Evolutionary conservation across 2,797 vertebrate species (phyloP), one percentile per base, ranked within the genome.

Genomic region (Botia almorhae): DNA sequence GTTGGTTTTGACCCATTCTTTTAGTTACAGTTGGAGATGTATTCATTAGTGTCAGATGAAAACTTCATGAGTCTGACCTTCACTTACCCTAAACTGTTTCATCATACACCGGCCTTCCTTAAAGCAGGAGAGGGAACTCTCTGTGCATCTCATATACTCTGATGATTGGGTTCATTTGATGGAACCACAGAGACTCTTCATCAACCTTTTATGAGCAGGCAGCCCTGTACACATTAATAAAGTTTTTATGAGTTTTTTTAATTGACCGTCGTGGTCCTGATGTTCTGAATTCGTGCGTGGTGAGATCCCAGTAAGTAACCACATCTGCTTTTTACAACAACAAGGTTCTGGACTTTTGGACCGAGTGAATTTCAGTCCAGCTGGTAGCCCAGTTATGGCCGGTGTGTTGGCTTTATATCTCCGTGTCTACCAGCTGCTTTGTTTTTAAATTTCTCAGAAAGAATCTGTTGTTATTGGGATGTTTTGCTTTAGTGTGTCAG

Each of bases 201-300:
- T 29, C 26, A 2, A 13, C 2, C 60, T 33, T 16, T 8, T 16
- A 33, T 29, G 26, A 33, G 26, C 5, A 13, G 21, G 21, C 58
- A 60, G 58, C 55, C 55, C 58, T 14, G 23, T 17, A 33, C 21
- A 12, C 26, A 16, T 63, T 63, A 33, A 33, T 33, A 33, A 33
- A 33, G 60, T 12, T 63, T 63, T 63, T 33, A 61, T 61, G 58
- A 61, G 58, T 29, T 61, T 61, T 33, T 61, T 61, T 60, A 26
- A 26, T 60, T 29, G 26, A 13, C 4, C 4, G 1, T 63, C 16
- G 26, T 14, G 16, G 60, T 63, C 43, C 43, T 29, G 26, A 63
- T 63, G 13, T 63, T 63, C 6, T 7, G 60, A 61, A 61, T 29
- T 61, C 60, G 29, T 61, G 60, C 23, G 11, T 16, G 60, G 21